These are phyloP conservation scores for Lampropteryx suffumata DNA, from an alignment of 2,888 invertebrate genomes.

Conservation along the genomic window DNA sequence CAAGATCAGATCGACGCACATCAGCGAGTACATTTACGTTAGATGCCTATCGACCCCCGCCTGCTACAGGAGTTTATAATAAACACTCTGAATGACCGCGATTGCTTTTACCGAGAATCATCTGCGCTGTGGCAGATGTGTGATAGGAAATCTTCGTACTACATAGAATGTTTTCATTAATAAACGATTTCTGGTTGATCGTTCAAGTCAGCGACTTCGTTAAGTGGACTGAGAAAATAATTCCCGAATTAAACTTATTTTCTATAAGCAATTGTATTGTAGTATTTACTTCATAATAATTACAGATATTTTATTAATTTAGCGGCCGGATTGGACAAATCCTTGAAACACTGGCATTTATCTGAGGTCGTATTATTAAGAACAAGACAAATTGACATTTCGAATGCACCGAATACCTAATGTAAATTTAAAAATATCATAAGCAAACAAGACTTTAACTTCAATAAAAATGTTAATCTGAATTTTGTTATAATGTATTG, in stretches of 20 bases:
- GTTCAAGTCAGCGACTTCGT: conserved; percentile 11
- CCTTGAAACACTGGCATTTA: conserved; percentile 31
- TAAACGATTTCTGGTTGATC: conserved; percentile 7
- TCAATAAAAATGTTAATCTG: conserved; percentile 1
- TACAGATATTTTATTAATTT: conserved; percentile 15
- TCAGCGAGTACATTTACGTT: conserved; percentile 47
- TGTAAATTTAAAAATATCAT: conserved; percentile 14
- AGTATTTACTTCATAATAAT: too few species aligned
- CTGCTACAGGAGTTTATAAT: conserved; percentile 49
- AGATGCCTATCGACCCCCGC: conserved; percentile 48
- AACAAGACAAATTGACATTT: conserved; percentile 30
- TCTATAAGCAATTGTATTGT: too few species aligned
- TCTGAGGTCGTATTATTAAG: conserved; percentile 28
- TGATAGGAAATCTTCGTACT: conserved; percentile 35
- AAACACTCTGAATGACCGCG: conserved; percentile 40
- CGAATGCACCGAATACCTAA: conserved; percentile 24
- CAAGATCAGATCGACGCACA: conserved; percentile 30
- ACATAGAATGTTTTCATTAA: conserved; percentile 24
- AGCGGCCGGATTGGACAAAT: conserved; percentile 18
- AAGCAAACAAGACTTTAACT: conserved; percentile 10
- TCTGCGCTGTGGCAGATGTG: conserved; percentile 35
- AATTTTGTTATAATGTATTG: conserved; percentile 7
- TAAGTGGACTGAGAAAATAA: neutral
- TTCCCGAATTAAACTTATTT: neutral
- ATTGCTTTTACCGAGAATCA: conserved; percentile 33